Base-by-base conservation (phyloP, 2,113 vertebrate species). In the Scomber scombrus region DNA sequence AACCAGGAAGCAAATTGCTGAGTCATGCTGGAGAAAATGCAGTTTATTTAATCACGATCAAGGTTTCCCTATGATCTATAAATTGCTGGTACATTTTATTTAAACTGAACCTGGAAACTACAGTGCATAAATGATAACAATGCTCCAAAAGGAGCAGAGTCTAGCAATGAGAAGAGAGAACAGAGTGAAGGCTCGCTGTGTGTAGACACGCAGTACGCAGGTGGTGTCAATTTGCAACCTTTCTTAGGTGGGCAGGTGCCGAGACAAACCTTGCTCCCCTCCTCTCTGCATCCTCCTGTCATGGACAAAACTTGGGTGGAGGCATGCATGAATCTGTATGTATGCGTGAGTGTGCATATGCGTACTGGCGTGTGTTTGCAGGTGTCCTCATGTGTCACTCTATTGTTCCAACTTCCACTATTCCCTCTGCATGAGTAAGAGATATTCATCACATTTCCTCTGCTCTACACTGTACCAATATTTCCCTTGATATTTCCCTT, bases 191-290 rank as follows among this genome's bases (percentile, higher is more conserved):
- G 52, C 61, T 46, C 4, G 49, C 45, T 57, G 45, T 71, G 63
- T 71, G 55, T 29, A 70, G 75, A 90, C 80, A 62, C 19, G 52
- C 80, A 80, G 73, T 75, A 78, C 31, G 81, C 87, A 91, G 88
- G 87, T 87, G 88, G 90, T 72, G 85, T 82, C 82, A 92, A 85
- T 91, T 93, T 87, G 87, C 73, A 82, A 85, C 74, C 64, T 45
- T 47, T 82, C 69, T 87, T 73, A 68, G 85, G 90, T 90, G 85
- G 82, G 86, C 71, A 90, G 89, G 82, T 84, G 77, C 85, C 83
- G 78, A 87, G 86, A 89, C 75, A 71, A 71, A 82, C 67, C 31
- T 46, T 72, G 23, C 54, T 71, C 72, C 56, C 57, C 67, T 71
- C 51, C 72, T 67, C 34, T 52, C 43, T 43, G 55, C 80, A 71